A percentile compares a stretch with the other conserved stretches of the same genome.
Conservation (phyloP, 2,797 vertebrate genomes). For the Peromyscus melanophrys region DNA sequence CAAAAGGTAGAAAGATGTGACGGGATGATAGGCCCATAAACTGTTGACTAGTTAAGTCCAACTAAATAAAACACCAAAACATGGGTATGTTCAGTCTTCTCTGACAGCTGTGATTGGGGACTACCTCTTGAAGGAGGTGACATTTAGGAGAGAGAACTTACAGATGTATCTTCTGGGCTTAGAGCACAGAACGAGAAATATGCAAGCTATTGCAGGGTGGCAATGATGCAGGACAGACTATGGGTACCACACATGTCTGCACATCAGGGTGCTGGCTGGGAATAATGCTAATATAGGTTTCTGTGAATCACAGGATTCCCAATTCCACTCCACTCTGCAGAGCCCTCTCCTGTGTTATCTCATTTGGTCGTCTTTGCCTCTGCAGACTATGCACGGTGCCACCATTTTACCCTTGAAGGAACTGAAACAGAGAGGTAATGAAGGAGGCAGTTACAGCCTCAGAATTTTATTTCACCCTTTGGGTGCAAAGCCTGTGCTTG, state of each 20-base stretch:
- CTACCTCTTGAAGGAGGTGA: background rate
- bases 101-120: background rate
- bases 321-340: background rate
- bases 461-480: slow-evolving; percentile 9
- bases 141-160: background rate
- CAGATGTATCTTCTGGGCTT: background rate
- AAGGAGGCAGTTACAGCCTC: background rate
- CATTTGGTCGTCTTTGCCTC: background rate
- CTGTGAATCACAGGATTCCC: background rate
- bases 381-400: background rate
- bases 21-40: background rate
- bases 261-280: background rate
- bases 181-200: background rate
- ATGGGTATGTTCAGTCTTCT: background rate
- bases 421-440: background rate
- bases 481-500: background rate
- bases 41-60: background rate
- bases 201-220: no score
- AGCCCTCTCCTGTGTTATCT: background rate
- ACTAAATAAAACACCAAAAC: background rate
- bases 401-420: background rate
- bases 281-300: background rate
- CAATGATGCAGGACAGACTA: accelerated
- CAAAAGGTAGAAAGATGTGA: background rate
- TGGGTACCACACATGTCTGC: accelerated